Evolutionary conservation across 2,888 invertebrate species (phyloP), one percentile per base, ranked within the genome.

Genomic region (Drosophila acutilabella): DNA sequence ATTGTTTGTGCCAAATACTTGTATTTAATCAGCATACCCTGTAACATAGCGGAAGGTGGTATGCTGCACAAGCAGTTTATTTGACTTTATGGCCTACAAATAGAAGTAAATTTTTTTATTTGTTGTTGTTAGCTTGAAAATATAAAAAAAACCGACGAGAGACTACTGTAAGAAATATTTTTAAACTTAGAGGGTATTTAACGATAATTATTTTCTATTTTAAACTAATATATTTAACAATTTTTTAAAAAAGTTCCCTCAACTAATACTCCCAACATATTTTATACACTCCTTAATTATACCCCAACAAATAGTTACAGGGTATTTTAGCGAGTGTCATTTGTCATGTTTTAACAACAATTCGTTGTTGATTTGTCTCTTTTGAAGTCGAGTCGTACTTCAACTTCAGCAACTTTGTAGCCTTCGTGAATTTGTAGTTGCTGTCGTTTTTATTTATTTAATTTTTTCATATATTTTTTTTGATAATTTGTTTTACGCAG

Each of bases 351-450:
- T 38, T 53, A 48, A 62, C 59, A 64, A 57, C 42, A 53, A 45
- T 52, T 48, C 51, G 57, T 50, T 62, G 38, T 51, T 52, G 48
- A 47, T 65, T 64, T 75, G 59, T 61, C 44, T 58, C 54, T 44
- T 44, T 56, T 20, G 4, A 40, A 59, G 18, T 16, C 45, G 45
- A 67, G 56, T 61, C 56, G 72, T 48, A 64, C 76, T 71, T 60
- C 56, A 61, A 50, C 52, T 40, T 53, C 52, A 68, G 56, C 74
- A 56, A 56, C 38, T 14, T 64, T 58, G 45, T 52, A 74, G 74
- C 74, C 74, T 74, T 76, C 77, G 45, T 58, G 45, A 14, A 42
- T 47, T 66, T 54, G 48, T 51, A 71, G 64, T 72, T 61, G 23
- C 23, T 23, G 59, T 65, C 54, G 41, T 47, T 59, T 18, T 20